Evolutionary conservation across 2,113 vertebrate genomes (phyloP), one percentile per base, ranked within the genome.

Genomic region (Podarcis cretensis): DNA sequence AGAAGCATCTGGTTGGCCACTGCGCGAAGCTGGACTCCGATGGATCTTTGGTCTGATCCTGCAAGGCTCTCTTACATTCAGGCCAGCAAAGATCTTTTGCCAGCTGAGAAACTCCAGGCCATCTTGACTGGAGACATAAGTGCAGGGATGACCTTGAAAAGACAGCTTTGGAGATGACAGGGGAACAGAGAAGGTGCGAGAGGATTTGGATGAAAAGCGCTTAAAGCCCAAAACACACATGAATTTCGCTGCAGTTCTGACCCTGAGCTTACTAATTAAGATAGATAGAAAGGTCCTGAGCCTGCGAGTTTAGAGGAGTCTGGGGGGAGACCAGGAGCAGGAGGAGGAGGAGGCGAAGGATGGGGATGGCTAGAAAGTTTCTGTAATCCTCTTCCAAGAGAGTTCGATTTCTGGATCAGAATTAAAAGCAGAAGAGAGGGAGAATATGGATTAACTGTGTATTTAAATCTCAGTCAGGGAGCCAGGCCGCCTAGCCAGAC

Each of bases 321-420:
- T 20, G 32, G 71, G 30, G 35, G 78, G 14, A 80, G 78, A 32
- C 78, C 78, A 80, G 54, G 35, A 25, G 54, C 25, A 13, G 21
- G 27, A 63, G 59, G 59, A 4, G 13, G 77, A 37, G 3, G 30
- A 30, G 43, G 48, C 48, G 48, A 54, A 54, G 48, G 48, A 12
- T 14, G 5, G 54, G 1, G n/a, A 59, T 3, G 32, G 59, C 59
- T 12, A 27, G 25, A 14, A n/a, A 37, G 25, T 14, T 21, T 23
- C 69, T 84, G 43, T 84, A 74, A 85, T 59, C 71, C 71, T 30
- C 71, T 75, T 85, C 71, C 27, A 75, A n/a, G 48, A 37, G 83
- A 23, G 3, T 85, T 81, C 32, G 57, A 74, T 81, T 27, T 30
- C 78, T 59, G 66, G 68, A 57, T 63, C 5, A 40, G 86, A 81